A percentile compares a stretch with the other conserved stretches of the same genome.
These are phyloP conservation scores for Pantelozetes paolii DNA, from an alignment of 2,888 invertebrate genomes.

Conservation along the genomic window DNA sequence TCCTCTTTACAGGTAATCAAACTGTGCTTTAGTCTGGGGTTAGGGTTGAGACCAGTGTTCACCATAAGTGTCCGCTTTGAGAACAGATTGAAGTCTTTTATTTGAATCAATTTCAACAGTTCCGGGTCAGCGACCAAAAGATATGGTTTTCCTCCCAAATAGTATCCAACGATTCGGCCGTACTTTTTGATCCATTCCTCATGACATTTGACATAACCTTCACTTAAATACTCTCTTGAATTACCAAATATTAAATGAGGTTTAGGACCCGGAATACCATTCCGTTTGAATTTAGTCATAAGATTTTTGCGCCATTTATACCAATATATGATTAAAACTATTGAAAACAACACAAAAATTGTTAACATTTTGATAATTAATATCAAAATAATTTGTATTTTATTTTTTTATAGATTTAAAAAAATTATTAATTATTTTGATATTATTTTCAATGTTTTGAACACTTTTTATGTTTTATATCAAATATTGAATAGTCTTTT, in stretches of 20 bases:
- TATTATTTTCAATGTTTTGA: too few relatives aligned
- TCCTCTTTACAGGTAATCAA: conserved; percentile 37
- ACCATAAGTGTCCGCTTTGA: conserved; percentile 48
- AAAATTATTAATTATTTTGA: too few relatives aligned
- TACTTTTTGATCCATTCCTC: conserved; percentile 44
- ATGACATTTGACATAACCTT: conserved; percentile 41
- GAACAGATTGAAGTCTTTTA: conserved; percentile 51
- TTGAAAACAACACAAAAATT: not conserved
- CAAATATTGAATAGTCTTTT: too few relatives aligned
- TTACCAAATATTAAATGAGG: conserved; percentile 44
- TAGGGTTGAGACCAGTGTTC: conserved; percentile 46
- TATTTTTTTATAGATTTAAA: too few relatives aligned
- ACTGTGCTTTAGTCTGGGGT: conserved; percentile 15
- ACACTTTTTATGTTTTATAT: too few relatives aligned
- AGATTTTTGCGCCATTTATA: not conserved
- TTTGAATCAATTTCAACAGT: conserved; percentile 50
- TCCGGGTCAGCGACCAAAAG: conserved; percentile 44
- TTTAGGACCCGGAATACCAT: conserved; percentile 43
- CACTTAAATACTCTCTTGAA: conserved; percentile 35
- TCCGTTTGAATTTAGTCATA: conserved; percentile 33
- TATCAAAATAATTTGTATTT: too few relatives aligned
- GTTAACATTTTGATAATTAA: not conserved
- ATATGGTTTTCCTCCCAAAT: conserved; percentile 43
- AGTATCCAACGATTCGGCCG: conserved; percentile 45
- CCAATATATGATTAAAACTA: not conserved